Base-by-base conservation (phyloP, 2,797 vertebrate species). In the Hypotaenidia philippensis region DNA sequence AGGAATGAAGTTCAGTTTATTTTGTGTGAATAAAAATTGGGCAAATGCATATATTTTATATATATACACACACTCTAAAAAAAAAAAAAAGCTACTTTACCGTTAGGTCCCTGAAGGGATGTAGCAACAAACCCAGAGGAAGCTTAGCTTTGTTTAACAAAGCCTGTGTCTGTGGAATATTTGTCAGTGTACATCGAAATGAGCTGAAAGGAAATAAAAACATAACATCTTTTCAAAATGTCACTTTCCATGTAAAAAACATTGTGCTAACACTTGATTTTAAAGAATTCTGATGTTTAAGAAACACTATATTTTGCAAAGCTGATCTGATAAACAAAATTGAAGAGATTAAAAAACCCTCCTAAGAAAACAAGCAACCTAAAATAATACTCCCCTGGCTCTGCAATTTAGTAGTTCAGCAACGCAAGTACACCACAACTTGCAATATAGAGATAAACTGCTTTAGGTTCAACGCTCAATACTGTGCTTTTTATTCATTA, bases 91-190 rank as follows among this genome's bases (percentile, higher is more conserved):
- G 10, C 22, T 47, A 91, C 66, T 94, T 97, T 98, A 99, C 99
- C 98, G 99, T 99, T 72, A 99, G 94, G 97, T 99, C 99, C 98
- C 99, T 99, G 97, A 99, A 99, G 64, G 99, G 99, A 98, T 99
- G 99, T 14, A 99, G 97, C 57, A 99, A 97, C 83, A 99, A 98
- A 45, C 99, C 99, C 94, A 99, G 97, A 13, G 99, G 99, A 81
- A 99, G 99, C 18, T 99, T 98, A 84, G 99, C 99, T 98, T 99
- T 99, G 96, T 99, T 99, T 96, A 99, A 97, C 83, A 99, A 97
- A 68, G 99, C 98, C 97, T 99, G 99, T 22, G 99, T 99, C 94
- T 99, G 99, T 16, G 99, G 99, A 95, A 99, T 98, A 97, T 98
- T 99, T 90, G 98, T 99, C 97, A 99, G 93, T 7, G 99, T 99